Percentiles rank a stretch among this genome's conserved stretches.
phyloP scores from a whole-genome alignment of 2,113 vertebrate genomes.

The Hemichromis elongatus region DNA sequence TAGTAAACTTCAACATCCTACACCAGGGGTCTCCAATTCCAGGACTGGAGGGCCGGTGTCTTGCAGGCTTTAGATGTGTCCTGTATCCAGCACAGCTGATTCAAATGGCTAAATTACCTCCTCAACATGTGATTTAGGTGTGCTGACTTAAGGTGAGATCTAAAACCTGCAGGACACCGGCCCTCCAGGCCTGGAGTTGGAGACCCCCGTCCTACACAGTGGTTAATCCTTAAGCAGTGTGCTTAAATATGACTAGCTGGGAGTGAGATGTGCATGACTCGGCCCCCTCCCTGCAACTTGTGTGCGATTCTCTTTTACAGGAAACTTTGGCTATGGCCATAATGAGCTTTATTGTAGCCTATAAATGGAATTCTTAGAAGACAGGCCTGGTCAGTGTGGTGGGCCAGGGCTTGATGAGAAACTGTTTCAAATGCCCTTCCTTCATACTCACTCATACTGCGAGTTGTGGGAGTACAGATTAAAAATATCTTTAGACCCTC shows the following conservation, averaged over 20 bases:
- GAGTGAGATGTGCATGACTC: neutral
- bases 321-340: neutral
- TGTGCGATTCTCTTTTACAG: neutral
- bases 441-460: neutral
- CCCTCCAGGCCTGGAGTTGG: too few relatives aligned
- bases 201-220: too few relatives aligned
- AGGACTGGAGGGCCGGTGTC: too few relatives aligned
- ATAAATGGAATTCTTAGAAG: neutral
- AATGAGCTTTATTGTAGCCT: neutral
- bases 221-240: neutral
- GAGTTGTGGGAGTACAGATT: neutral
- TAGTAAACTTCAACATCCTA: too few relatives aligned
- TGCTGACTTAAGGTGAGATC: too few relatives aligned
- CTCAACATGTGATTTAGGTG: too few relatives aligned
- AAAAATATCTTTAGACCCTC: neutral
- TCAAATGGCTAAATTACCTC: too few relatives aligned
- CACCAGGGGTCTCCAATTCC: too few relatives aligned
- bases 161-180: too few relatives aligned
- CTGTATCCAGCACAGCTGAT: too few relatives aligned
- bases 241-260: neutral
- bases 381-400: neutral
- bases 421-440: neutral
- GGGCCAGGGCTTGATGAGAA: neutral
- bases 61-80: too few relatives aligned
- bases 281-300: neutral